Evolutionary conservation across 2,888 invertebrate species (phyloP), one percentile per base, ranked within the genome.

Genomic region (Euclidia mi): DNA sequence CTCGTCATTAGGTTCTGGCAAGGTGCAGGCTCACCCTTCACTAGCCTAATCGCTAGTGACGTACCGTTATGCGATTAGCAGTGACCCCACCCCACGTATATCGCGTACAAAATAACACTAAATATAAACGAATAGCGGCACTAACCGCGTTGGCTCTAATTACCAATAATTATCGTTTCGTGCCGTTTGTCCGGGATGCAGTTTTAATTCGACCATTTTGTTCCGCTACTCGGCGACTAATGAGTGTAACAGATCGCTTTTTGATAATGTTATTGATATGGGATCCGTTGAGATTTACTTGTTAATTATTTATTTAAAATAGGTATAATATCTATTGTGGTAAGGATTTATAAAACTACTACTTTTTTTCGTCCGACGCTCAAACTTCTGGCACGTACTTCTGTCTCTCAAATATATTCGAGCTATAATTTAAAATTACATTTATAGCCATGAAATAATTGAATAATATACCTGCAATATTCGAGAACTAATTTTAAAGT

Each of bases 201-300:
- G 88, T 91, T 91, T 91, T 91, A 91, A 91, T 90, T 90, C 89
- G 84, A 75, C 86, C 86, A 85, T 88, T 87, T 84, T 82, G 88
- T 85, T 81, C 79, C 79, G 76, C 77, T 65, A 73, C 77, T 73
- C 78, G 74, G 72, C 67, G 77, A 81, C 85, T 85, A 90, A 91
- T 89, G 89, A 87, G 81, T 82, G 88, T 84, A 85, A 88, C 85
- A 74, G 85, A 91, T 90, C 79, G 88, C 81, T 85, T 89, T 91
- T 91, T 90, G 90, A 91, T 91, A 88, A 88, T 87, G 84, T 84
- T 86, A 88, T 87, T 87, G 87, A 87, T 87, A 87, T 81, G 76
- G 78, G 59, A 63, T 65, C 64, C 60, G 48, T 60, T 68, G 76
- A 67, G 68, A 65, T 70, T 71, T 66, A 56, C 46, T 3, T 32